Base-by-base conservation (phyloP, 1,140 invertebrate genomes). In the Nasonia longicornis region DNA sequence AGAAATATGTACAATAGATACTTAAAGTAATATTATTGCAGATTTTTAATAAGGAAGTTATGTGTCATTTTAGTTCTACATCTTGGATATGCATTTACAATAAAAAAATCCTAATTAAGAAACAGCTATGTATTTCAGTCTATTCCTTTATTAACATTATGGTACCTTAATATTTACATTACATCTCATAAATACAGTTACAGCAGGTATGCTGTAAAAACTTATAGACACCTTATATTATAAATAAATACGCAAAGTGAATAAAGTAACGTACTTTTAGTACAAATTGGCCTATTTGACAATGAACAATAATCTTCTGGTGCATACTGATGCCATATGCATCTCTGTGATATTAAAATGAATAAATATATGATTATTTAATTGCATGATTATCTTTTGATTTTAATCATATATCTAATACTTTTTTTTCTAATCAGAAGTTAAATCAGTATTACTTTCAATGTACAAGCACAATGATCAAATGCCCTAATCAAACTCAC, bases 151-250 rank as follows among this genome's bases (percentile, higher is more conserved):
- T 82, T 82, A 75, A 82, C 81, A 82, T 70, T 69, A 26, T 26
- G 20, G 64, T 79, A 78, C 29, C 35, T 78, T 77, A 67, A 66
- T 82, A 82, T 82, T 82, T 82, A 82, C 81, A 82, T 78, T 58
- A 79, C 63, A 74, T 74, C 31, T 73, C 35, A 82, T 74, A 78
- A 79, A 75, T 75, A 79, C 69, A 82, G 29, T 82, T 79, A 79
- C 64, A 82, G 63, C 71, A 67, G 0, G 26, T 16, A 52, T 71
- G 35, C 67, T 64, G 52, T 48, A 77, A 77, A 76, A 67, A 29
- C 10, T 71, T 63, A 35, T 63, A 75, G 35, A 76, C 45, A 76
- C 29, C 66, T 77, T 72, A 77, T 45, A 31, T 29, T 14, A 29
- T 70, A 77, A 81, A 77, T 77, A 81, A 77, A 77, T 72, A 77